Evolutionary conservation across 1,140 invertebrate species (phyloP).

Genomic region (Nasonia longicornis): DNA sequence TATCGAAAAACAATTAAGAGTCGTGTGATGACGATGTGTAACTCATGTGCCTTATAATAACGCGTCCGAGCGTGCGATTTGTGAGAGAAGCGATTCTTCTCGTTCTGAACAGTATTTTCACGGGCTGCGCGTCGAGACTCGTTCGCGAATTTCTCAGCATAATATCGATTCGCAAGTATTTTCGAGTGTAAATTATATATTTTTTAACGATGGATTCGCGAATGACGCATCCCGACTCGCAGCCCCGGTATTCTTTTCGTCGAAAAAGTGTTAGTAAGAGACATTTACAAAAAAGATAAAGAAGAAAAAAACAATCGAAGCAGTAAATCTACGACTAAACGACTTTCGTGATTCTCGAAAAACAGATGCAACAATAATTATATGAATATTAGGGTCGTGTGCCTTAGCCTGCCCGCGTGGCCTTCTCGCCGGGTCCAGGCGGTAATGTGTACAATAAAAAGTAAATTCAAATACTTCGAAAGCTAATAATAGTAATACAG

Average conservation of each 20-base stretch:
- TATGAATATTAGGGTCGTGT: constrained; percentile 47
- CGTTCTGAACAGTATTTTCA: constrained; percentile 39
- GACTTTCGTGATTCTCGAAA: constrained; percentile 15
- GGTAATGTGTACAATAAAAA: constrained; percentile 63
- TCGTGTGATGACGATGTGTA: background rate
- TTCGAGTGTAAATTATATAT: background rate
- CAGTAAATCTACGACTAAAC: background rate
- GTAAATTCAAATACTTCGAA: constrained; percentile 39
- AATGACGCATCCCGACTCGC: background rate
- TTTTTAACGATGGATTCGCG: background rate
- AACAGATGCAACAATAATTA: background rate
- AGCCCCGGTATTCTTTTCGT: constrained; percentile 24
- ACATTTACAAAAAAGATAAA: constrained; percentile 22
- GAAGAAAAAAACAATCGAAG: background rate
- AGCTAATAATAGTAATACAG: background rate
- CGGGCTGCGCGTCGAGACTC: constrained; percentile 5
- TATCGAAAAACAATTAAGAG: background rate
- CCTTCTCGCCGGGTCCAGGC: constrained; percentile 53
- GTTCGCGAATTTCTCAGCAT: background rate
- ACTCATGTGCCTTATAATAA: constrained; percentile 30
- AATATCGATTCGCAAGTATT: background rate
- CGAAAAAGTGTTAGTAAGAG: background rate
- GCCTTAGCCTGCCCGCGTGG: constrained; percentile 50
- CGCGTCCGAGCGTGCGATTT: constrained; percentile 21
- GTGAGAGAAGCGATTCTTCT: constrained; percentile 24